Conservation (phyloP, 2,113 vertebrate species). For the Conger conger region DNA sequence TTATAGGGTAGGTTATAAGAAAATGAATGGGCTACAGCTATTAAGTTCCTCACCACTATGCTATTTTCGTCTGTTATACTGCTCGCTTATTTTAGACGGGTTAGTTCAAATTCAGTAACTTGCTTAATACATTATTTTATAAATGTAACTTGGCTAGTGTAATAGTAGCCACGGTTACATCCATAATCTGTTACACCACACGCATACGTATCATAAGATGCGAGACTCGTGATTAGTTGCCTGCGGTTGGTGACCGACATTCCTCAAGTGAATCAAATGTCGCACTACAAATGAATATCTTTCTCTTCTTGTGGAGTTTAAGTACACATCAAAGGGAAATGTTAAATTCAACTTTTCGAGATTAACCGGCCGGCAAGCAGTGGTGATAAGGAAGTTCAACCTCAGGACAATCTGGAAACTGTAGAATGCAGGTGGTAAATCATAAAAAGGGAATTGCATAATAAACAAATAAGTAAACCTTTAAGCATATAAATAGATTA, state of each 20-base stretch:
- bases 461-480: too few species aligned
- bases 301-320: neutral
- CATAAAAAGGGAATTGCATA: too few species aligned
- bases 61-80: too few species aligned
- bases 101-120: neutral
- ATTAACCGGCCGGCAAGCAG: too few species aligned
- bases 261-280: neutral
- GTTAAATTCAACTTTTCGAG: too few species aligned
- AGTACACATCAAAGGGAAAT: neutral
- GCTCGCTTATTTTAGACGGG: neutral
- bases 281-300: neutral
- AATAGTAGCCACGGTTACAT: neutral
- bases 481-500: too few species aligned
- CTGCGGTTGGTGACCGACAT: neutral
- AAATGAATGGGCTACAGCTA: too few species aligned
- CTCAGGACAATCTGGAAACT: too few species aligned
- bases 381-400: too few species aligned
- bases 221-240: neutral
- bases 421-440: too few species aligned
- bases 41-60: too few species aligned
- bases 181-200: neutral
- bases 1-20: too few species aligned
- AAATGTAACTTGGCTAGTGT: neutral
- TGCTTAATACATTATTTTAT: neutral
- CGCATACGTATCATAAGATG: neutral